Evolutionary conservation across 2,797 vertebrate genomes (phyloP), one percentile per base, ranked within the genome.

Genomic region (Alauda arvensis): DNA sequence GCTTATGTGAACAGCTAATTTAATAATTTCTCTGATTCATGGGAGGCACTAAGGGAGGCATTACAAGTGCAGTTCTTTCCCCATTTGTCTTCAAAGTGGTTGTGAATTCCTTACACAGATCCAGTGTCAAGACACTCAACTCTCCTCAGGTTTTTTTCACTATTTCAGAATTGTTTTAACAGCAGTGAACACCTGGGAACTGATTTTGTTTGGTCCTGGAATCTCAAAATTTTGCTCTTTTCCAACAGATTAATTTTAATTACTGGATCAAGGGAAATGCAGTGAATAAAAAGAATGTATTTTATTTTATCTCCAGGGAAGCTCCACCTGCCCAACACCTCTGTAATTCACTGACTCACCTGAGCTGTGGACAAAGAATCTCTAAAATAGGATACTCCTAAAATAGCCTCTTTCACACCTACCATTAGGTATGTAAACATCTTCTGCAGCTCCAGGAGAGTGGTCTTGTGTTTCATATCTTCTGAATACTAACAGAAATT

Each of bases 361-460:
- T 49, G 42, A 66, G 48, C 29, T 21, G 37, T 1, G 1, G 2
- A 66, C 6, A 31, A 77, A 66, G 23, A 48, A 69, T 16, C 49
- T n/a, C 49, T 66, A 68, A 70, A 77, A 28, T 1, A 31, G 10
- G 20, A 39, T 39, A 63, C 12, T 42, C 4, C 19, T 23, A 75
- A 34, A 51, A 83, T 11, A 57, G 2, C 4, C 55, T 63, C 91
- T 67, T 74, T 63, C 4, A 33, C 45, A 94, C 97, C 93, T 96
- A 99, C 99, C 99, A 99, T 99, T 90, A 99, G 98, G 96, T 99
- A 99, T 1, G 99, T 99, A 97, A 99, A 99, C 99, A 99, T 99
- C 97, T 99, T 99, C 95, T 99, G 99, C 77, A 99, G 98, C 83
- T 99, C 99, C 95, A 99, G 96, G 18, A 99, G 97, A 8, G 99